Evolutionary conservation across 2,888 invertebrate genomes (phyloP), one percentile per base, ranked within the genome.

Genomic region (Achlya flavicornis): DNA sequence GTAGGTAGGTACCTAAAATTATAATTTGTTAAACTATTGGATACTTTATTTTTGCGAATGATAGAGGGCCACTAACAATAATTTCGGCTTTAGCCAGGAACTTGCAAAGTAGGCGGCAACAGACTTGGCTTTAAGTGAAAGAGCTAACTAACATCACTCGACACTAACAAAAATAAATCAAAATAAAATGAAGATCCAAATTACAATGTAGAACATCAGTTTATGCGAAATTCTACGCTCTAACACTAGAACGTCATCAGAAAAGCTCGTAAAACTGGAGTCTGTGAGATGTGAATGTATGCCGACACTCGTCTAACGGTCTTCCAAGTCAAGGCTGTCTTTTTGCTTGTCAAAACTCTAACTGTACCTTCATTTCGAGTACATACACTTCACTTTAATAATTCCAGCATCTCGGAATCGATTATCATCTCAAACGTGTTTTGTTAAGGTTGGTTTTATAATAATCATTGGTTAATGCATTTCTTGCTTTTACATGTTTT

Each of bases 321-420:
- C 71, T 73, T 73, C 74, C 75, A 68, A 76, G 76, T 70, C 79
- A 79, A 83, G 77, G 79, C 79, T 83, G 78, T 79, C 76, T 90
- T 92, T 91, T 91, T 91, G 90, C 89, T 86, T 85, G 88, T 90
- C 89, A 86, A 90, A 89, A 85, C 74, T 73, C 77, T 92, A 91
- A 91, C 92, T 87, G 92, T 91, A 89, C 83, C 74, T 72, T 79
- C 82, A 84, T 85, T 83, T 83, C 72, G 76, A 80, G 77, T 71
- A 74, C 63, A 60, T 70, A 74, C 80, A 77, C 74, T 75, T 79
- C 81, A 81, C 41, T 75, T 75, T 74, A 77, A 77, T 78, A 68
- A 70, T 73, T 68, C 65, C 48, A 63, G 68, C 41, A 61, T 67
- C 64, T 64, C 70, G 57, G 67, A 68, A 79, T 78, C 65, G 61